Evolutionary conservation across 2,113 vertebrate genomes (phyloP).

Genomic region (Lycaon pictus): DNA sequence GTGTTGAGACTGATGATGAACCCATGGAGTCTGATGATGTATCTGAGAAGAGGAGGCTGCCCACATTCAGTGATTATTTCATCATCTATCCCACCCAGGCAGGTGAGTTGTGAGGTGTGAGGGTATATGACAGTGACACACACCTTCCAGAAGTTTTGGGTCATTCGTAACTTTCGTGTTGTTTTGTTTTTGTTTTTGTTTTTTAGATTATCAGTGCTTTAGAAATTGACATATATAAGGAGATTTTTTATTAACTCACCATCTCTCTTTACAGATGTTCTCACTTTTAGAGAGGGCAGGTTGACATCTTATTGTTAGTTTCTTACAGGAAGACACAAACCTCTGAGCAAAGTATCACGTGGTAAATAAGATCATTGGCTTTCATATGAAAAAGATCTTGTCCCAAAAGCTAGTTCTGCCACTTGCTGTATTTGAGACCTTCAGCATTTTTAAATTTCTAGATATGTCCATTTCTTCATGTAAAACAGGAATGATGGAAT

Average conservation of each 20-base stretch:
- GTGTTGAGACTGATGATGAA: conserved; percentile 59
- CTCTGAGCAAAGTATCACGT: neutral
- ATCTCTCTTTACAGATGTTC: neutral
- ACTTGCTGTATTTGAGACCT: neutral
- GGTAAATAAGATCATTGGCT: neutral
- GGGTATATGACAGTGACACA: neutral
- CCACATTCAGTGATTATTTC: conserved; percentile 71
- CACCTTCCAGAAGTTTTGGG: neutral
- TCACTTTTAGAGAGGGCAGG: neutral
- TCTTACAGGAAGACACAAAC: neutral
- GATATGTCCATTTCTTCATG: neutral
- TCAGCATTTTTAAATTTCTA: neutral
- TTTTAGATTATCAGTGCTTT: neutral
- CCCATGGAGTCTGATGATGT: neutral
- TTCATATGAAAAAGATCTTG: neutral
- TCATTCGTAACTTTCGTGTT: neutral
- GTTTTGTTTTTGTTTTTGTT: too few relatives aligned
- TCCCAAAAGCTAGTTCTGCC: neutral
- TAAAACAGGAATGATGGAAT: neutral
- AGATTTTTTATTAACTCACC: neutral
- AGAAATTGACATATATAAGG: neutral
- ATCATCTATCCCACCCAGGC: conserved; percentile 71
- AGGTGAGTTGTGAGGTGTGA: neutral
- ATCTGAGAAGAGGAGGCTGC: conserved; percentile 37
- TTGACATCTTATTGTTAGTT: neutral